These are phyloP conservation scores for Thereva nobilitata DNA, from an alignment of 2,888 invertebrate genomes.

Conservation along the genomic window DNA sequence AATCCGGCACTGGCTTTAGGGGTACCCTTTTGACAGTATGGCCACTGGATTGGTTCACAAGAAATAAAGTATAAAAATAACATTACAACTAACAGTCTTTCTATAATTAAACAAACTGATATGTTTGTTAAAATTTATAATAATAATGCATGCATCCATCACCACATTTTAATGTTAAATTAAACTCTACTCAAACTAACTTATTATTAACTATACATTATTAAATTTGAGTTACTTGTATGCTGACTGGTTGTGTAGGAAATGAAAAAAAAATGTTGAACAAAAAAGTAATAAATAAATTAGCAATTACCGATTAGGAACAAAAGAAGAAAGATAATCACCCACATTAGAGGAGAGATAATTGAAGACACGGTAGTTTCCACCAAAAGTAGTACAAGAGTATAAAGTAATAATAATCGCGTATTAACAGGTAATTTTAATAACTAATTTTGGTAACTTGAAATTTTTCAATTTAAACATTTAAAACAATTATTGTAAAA, in stretches of 20 bases:
- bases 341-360: constrained; percentile 34
- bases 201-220: no score
- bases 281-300: constrained; percentile 30
- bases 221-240: constrained; percentile 20
- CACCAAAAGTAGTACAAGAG: constrained; percentile 13
- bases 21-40: no score
- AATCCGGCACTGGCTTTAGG: no score
- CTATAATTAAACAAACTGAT: no score
- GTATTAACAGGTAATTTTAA: constrained; percentile 7
- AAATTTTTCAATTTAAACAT: neutral
- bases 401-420: constrained; percentile 12
- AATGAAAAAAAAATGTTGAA: constrained; percentile 31
- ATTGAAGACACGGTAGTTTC: constrained; percentile 20
- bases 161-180: neutral
- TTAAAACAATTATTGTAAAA: no score
- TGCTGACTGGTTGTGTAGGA: constrained; percentile 46
- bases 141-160: neutral
- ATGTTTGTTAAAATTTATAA: no score
- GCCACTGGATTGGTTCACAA: no score
- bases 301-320: constrained; percentile 43
- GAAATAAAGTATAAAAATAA: no score
- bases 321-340: constrained; percentile 41
- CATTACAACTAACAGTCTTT: no score
- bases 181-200: neutral
- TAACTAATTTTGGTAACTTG: constrained; percentile 5